phyloP scores from a whole-genome alignment of 2,113 vertebrate genomes.

The Eudyptes chrysolophus region DNA sequence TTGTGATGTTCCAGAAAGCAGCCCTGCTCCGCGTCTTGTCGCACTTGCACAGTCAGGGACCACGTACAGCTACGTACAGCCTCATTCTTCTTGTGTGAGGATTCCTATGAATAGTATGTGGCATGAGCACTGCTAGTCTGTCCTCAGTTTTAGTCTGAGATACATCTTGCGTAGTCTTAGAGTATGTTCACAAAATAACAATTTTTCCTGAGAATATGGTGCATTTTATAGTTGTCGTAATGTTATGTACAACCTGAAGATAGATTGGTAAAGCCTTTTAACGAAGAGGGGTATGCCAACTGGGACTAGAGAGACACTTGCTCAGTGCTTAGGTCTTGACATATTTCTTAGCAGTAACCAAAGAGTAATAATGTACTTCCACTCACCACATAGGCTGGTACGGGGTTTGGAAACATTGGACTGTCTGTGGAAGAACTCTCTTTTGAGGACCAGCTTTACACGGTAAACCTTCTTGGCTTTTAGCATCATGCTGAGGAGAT shows the following conservation, averaged over 20 bases:
- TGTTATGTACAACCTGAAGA: neutral
- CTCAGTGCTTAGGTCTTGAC: neutral
- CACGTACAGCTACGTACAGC: neutral
- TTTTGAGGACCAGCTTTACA: neutral
- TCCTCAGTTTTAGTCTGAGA: neutral
- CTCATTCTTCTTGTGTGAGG: neutral
- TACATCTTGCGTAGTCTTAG: rapidly evolving
- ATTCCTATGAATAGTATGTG: neutral
- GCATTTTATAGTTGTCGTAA: neutral
- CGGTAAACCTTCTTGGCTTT: neutral
- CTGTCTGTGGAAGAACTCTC: neutral
- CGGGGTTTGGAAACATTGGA: neutral
- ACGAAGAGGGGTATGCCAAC: neutral
- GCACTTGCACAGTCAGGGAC: neutral
- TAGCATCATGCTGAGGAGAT: neutral
- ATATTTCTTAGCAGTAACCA: neutral
- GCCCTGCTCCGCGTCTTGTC: neutral
- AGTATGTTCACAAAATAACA: neutral
- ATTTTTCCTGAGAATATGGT: neutral
- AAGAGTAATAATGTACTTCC: neutral
- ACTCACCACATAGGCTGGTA: neutral
- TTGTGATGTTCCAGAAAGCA: neutral
- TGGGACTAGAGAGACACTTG: neutral
- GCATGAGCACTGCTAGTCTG: neutral
- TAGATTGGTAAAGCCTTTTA: neutral